These are phyloP conservation scores for Dioctria linearis DNA, from an alignment of 2,888 invertebrate species.

Conservation along the genomic window DNA sequence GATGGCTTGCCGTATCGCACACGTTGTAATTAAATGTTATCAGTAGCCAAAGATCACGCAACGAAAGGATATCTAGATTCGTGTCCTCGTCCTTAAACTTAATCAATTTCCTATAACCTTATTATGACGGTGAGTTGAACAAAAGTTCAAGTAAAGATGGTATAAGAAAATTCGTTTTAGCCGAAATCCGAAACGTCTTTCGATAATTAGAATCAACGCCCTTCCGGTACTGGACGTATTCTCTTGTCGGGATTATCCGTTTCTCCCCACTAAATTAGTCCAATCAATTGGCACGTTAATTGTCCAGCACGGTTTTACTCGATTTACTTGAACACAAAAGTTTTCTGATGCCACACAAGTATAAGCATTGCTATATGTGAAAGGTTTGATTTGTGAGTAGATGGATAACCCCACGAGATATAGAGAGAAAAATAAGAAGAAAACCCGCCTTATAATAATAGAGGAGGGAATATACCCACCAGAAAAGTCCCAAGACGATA, in stretches of 20 bases:
- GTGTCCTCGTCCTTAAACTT: neutral
- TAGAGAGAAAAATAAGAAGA: neutral
- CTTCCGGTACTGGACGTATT: slow-evolving; percentile 11
- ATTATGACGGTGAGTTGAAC: slow-evolving; percentile 35
- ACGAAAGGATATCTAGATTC: neutral
- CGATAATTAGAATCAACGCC: slow-evolving; percentile 35
- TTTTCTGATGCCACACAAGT: slow-evolving; percentile 1
- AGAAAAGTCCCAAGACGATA: slow-evolving; percentile 1
- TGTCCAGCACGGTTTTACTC: slow-evolving; percentile 35
- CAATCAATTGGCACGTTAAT: slow-evolving; percentile 45
- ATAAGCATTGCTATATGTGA: slow-evolving; percentile 24
- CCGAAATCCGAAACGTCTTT: slow-evolving; percentile 35
- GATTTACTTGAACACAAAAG: slow-evolving; percentile 19
- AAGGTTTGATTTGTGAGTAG: slow-evolving; percentile 41
- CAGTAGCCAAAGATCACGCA: slow-evolving; percentile 9
- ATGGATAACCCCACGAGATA: slow-evolving; percentile 23
- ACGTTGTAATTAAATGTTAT: slow-evolving; percentile 40
- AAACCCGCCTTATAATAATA: slow-evolving; percentile 10
- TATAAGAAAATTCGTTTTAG: slow-evolving; percentile 17
- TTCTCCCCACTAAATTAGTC: slow-evolving; percentile 42
- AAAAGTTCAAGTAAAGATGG: slow-evolving; percentile 28
- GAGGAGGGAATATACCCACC: slow-evolving; percentile 7
- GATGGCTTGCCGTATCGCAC: neutral
- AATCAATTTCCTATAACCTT: slow-evolving; percentile 43
- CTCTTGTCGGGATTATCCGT: slow-evolving; percentile 19